These are phyloP conservation scores for Craterocephalus amniculus DNA, from an alignment of 2,797 vertebrate species.

Conservation along the genomic window DNA sequence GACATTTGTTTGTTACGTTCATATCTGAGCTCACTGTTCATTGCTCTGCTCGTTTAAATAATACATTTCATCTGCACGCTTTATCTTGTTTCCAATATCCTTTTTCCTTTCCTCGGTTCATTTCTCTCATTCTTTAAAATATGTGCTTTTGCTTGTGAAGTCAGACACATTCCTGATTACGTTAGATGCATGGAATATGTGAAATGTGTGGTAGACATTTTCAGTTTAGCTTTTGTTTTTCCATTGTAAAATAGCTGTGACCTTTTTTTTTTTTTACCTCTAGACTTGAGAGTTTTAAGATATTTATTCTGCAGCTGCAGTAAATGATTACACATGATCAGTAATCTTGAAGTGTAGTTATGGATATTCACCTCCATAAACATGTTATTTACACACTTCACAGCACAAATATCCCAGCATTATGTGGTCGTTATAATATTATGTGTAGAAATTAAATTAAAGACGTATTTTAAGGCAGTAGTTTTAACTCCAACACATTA, in stretches of 20 bases:
- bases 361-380: background rate
- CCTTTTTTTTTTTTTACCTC: constrained; percentile 47
- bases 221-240: constrained; percentile 43
- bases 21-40: constrained; percentile 52
- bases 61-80: constrained; percentile 56
- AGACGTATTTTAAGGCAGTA: background rate
- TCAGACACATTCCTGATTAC: constrained; percentile 38
- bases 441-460: background rate
- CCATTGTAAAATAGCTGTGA: constrained; percentile 45
- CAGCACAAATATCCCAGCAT: constrained; percentile 2
- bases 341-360: background rate
- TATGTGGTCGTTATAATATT: background rate
- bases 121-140: constrained; percentile 43
- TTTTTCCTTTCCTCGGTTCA: constrained; percentile 13
- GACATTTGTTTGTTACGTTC: constrained; percentile 42
- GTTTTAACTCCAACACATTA: background rate
- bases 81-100: constrained; percentile 31
- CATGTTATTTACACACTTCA: background rate
- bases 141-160: constrained; percentile 25
- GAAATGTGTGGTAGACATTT: constrained; percentile 54
- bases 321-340: background rate
- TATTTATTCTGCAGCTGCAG: constrained; percentile 7
- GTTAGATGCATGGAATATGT: constrained; percentile 57
- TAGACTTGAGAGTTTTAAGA: constrained; percentile 67
- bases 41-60: constrained; percentile 72